These are phyloP conservation scores for Lasius platythorax DNA, from an alignment of 2,888 invertebrate genomes.

Conservation along the genomic window DNA sequence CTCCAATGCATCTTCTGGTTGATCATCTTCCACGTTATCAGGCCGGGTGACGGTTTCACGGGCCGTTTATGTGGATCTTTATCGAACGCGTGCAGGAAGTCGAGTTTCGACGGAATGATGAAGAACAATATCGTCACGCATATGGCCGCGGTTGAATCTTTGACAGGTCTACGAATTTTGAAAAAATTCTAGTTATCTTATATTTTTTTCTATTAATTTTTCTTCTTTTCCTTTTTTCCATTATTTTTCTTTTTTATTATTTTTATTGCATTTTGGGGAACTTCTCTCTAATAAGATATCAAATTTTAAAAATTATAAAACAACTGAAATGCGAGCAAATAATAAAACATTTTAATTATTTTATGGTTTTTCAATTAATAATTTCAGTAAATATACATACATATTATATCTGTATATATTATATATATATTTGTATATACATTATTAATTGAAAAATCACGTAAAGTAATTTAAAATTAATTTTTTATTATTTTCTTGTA, in stretches of 20 bases:
- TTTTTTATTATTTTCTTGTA: not conserved
- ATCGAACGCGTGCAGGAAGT: slow-evolving; percentile 91
- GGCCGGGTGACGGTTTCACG: slow-evolving; percentile 89
- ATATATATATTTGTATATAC: no score
- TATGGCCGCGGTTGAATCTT: slow-evolving; percentile 94
- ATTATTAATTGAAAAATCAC: not conserved
- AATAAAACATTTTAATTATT: no score
- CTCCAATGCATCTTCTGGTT: slow-evolving; percentile 97
- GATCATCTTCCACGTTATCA: slow-evolving; percentile 94
- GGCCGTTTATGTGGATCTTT: slow-evolving; percentile 87
- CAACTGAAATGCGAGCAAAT: not conserved
- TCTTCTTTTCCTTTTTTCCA: no score
- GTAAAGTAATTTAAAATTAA: not conserved
- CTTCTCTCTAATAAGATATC: not conserved
- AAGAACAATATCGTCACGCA: slow-evolving; percentile 94
- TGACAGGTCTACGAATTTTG: slow-evolving; percentile 88
- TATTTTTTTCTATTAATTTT: not conserved
- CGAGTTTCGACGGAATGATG: slow-evolving; percentile 92
- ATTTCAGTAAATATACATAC: no score
- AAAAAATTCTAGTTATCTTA: slow-evolving; percentile 8
- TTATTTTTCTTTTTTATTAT: not conserved
- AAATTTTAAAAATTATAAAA: not conserved
- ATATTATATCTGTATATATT: no score
- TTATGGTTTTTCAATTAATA: no score
- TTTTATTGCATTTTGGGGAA: not conserved